Conservation (phyloP, 2,888 invertebrate species). For the Helleia helle region DNA sequence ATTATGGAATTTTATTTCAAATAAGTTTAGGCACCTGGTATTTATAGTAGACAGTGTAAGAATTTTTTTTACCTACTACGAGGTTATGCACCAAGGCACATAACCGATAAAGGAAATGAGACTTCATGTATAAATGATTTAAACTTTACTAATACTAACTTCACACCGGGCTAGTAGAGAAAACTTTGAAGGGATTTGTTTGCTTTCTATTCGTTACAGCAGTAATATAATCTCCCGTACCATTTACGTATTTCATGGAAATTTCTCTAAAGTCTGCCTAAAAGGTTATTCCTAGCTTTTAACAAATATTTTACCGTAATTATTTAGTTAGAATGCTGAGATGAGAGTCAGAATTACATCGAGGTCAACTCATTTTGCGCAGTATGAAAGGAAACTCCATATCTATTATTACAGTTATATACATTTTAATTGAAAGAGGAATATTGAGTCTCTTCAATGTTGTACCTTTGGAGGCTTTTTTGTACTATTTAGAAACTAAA, state of each 20-base stretch:
- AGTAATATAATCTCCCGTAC: slow-evolving; percentile 1
- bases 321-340: slow-evolving; percentile 16
- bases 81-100: neutral
- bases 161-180: neutral
- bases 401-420: slow-evolving; percentile 17
- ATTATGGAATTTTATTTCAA: too few relatives aligned
- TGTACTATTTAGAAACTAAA: slow-evolving; percentile 1
- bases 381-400: slow-evolving; percentile 14
- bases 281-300: slow-evolving; percentile 7
- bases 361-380: slow-evolving; percentile 16
- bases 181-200: neutral
- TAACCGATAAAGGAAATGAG: slow-evolving; percentile 2
- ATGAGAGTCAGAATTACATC: slow-evolving; percentile 16
- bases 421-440: slow-evolving; percentile 14
- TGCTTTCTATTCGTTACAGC: slow-evolving; percentile 1
- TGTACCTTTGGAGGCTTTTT: slow-evolving; percentile 1
- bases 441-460: slow-evolving; percentile 2
- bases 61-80: too few relatives aligned
- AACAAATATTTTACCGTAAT: slow-evolving; percentile 9
- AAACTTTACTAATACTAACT: slow-evolving; percentile 2
- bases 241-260: neutral
- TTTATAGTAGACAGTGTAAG: too few relatives aligned
- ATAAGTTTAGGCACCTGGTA: too few relatives aligned
- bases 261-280: slow-evolving; percentile 4
- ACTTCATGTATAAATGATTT: neutral